phyloP scores from a whole-genome alignment of 92 coral and sea anemone species.

The Phenganax marumi region DNA sequence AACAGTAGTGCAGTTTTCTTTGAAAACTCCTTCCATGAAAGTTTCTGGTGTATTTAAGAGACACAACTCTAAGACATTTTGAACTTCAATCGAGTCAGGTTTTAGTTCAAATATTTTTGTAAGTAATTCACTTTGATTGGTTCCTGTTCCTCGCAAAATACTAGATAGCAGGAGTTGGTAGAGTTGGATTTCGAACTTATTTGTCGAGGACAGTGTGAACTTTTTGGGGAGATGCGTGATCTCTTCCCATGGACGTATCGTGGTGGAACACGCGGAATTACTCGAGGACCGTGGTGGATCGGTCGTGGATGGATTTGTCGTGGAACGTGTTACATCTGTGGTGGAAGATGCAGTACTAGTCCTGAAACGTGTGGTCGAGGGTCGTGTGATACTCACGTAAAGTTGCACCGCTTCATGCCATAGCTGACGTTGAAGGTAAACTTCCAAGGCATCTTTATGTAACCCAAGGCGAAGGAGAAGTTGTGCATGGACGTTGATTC shows the following conservation, averaged over 20 bases:
- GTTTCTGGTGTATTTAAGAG: neutral
- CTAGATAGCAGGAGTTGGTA: slow-evolving; percentile 26
- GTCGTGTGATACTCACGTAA: slow-evolving; percentile 6
- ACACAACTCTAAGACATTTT: slow-evolving; percentile 24
- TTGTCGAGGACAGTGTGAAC: too few species aligned
- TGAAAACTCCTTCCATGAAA: neutral
- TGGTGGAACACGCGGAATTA: too few species aligned
- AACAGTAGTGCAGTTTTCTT: neutral
- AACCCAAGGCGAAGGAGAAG: slow-evolving; percentile 76
- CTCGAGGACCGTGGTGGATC: too few species aligned
- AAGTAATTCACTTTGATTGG: slow-evolving; percentile 27
- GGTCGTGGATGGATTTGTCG: too few species aligned
- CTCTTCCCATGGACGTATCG: too few species aligned
- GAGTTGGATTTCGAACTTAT: neutral
- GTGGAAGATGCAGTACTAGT: too few species aligned
- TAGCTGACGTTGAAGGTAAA: slow-evolving; percentile 67
- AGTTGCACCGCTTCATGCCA: slow-evolving; percentile 79
- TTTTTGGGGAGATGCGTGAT: too few species aligned
- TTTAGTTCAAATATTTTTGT: slow-evolving; percentile 15
- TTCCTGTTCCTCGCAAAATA: slow-evolving; percentile 17
- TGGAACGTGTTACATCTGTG: too few species aligned
- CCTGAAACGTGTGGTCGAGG: too few species aligned
- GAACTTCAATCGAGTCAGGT: slow-evolving; percentile 17
- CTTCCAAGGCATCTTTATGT: slow-evolving; percentile 75
- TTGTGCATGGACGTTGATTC: slow-evolving; percentile 66